Evolutionary conservation across 2,113 vertebrate species (phyloP), one percentile per base, ranked within the genome.

Genomic region (Eolophus roseicapilla): DNA sequence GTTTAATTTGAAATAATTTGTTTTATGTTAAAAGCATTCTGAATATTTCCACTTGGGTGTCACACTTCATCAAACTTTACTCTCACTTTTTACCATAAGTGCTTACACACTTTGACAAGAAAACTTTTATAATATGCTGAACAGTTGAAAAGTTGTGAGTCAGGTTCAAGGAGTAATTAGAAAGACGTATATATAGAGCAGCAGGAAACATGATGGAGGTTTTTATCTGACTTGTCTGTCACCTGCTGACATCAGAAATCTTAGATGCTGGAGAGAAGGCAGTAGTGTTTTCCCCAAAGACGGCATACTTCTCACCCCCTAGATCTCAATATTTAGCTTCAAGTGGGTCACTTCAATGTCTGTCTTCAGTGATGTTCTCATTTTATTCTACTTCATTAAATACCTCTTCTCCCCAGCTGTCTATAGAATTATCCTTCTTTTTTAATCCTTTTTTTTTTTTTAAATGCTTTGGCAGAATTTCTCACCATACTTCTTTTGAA

Each of bases 1-100:
- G 49, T 95, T 92, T 91, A 79, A 77, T 91, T 70, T 68, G 21
- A 74, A 95, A 88, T 46, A 53, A 69, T 70, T 89, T 83, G 3
- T 3, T 96, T 95, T 83, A 52, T 67, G 33, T 82, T 73, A 60
- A 73, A 87, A 77, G 8, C 12, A 41, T 63, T 41, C 50, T 88
- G 65, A 88, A 23, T 82, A 69, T 75, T 87, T 78, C 57, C 39
- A 50, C 35, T 82, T 91, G 43, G 73, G 29, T 18, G 50, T 64
- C 52, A 86, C 63, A 53, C 28, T 77, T 91, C 60, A 73, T 87
- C 77, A 81, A 74, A 7, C 31, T 33, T 65, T 28, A 49, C 15
- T 55, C 41, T 67, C 28, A 44, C 19, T 76, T 79, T 92, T 29
- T 74, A 20, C 11, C 23, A 2, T 43, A 86, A 46, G 4, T 59